Evolutionary conservation across 2,888 invertebrate species (phyloP), one percentile per base, ranked within the genome.

Genomic region (Sinohyriopsis cumingii): DNA sequence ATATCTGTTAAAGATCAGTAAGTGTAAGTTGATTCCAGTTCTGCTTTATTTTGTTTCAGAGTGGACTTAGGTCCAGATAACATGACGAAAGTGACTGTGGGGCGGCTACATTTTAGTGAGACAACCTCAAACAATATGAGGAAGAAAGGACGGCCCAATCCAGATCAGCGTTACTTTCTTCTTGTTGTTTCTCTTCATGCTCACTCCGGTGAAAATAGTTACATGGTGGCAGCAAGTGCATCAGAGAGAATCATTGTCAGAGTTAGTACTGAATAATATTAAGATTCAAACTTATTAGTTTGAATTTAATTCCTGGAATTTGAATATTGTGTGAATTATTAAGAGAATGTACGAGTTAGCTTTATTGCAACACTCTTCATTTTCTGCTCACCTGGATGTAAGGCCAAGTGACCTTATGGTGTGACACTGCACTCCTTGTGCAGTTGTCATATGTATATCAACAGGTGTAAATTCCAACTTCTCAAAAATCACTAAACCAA

Each of bases 61-160:
- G 74, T 89, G 24, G 88, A 97, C 87, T 91, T 97, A 79, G 94
- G 94, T 69, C 94, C 94, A 69, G 94, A 89, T 57, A 86, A 88
- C 71, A 84, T 87, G 63, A 84, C 83, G 28, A 89, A 89, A 78
- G 72, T 88, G 65, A 99, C 99, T 0, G 97, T 99, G 0, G 98
- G 98, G 0, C 93, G 99, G 12, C 92, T 99, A 5, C 99, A 99
- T 91, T 99, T 99, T 91, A 97, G 97, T 66, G 99, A 99, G 90
- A 99, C 99, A 0, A 99, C 99, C 0, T 95, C 96, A 85, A 99
- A 99, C 89, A 99, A 99, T 88, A 99, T 99, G 97, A 92, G 99
- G 62, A 99, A 99, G 91, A 99, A 99, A 87, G 98, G 98, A 0
- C 95, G 98, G 76, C 99, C 99, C 0, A 99, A 99, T 91, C 99